Base-by-base conservation (phyloP, 35 echinoderm and acorn worm species). In the Hemicentrotus pulcherrimus region DNA sequence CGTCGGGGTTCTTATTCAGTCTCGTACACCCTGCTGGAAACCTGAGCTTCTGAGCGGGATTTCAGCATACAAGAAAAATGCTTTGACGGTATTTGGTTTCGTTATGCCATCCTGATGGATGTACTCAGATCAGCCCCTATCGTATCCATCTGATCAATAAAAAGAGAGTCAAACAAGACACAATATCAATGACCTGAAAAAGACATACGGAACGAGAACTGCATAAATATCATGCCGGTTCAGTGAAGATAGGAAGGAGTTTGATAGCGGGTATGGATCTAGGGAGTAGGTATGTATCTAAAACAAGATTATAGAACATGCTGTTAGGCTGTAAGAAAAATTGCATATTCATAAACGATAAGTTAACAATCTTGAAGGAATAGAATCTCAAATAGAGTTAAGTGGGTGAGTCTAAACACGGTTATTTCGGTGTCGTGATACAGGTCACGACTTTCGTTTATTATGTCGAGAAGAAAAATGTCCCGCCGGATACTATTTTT, bases 141-240 rank as follows among this genome's bases (percentile, higher is more conserved):
- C 18, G 12, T 45, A 90, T 90, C 88, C 88, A 90, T 22, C 31
- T 90, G 88, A 90, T 90, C 46, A 90, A 90, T 90, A 90, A 90
- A 90, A 90, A 90, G 88, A 89, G 87, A 90, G 88, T 47, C 32
- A 86, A 86, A 86, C 22, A 86, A 13, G 86, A 31, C 32, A 45
- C 14, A 90, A 47, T 90, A 32, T 10, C 19, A 90, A 46, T 47
- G 88, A 90, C 88, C 88, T 33, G 46, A 47, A 47, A 85, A 47
- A 47, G 88, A 6, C 32, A 35, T 33, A 90, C 88, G 88, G 88
- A 47, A 90, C 12, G 18, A 18, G 88, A 90, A 46, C 31, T 33
- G 12, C 32, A 32, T 78, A n/a, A 78, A 78, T 78, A 55, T 55
- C 50, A 55, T 55, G 15, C 12, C 22, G 19, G 65, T 28, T 28